A percentile compares a stretch with the other conserved stretches of the same genome.
Evolutionary conservation across 2,797 vertebrate genomes (phyloP).

Genomic region (Arctocebus calabarensis): DNA sequence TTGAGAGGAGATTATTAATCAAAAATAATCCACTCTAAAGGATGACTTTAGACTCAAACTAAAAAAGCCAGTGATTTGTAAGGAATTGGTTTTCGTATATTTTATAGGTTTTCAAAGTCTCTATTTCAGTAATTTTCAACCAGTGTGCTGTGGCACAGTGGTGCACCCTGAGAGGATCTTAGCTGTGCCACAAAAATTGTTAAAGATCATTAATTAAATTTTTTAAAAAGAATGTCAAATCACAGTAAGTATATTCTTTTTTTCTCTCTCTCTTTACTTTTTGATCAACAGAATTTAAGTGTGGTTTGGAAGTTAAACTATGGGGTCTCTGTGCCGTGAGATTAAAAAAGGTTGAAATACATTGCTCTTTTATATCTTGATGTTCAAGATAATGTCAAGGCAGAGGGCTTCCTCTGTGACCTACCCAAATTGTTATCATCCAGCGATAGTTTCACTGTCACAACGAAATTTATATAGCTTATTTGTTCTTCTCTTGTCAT

Average conservation of each 20-base stretch:
- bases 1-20: not conserved
- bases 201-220: no score
- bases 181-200: no score
- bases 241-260: no score
- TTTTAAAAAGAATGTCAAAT: no score
- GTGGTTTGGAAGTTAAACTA: no score
- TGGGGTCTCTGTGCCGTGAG: no score
- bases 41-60: not conserved
- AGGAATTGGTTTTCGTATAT: not conserved
- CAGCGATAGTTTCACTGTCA: not conserved
- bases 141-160: no score
- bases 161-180: no score
- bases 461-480: not conserved
- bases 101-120: not conserved
- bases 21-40: not conserved
- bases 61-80: not conserved
- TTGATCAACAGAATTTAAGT: no score
- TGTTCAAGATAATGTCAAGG: constrained; percentile 12
- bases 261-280: no score
- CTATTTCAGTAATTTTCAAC: not conserved
- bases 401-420: not conserved
- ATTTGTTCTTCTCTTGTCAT: not conserved
- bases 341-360: no score
- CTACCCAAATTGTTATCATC: not conserved
- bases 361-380: not conserved